Evolutionary conservation across 1,140 invertebrate species (phyloP), one percentile per base, ranked within the genome.

Genomic region (Galleria mellonella): DNA sequence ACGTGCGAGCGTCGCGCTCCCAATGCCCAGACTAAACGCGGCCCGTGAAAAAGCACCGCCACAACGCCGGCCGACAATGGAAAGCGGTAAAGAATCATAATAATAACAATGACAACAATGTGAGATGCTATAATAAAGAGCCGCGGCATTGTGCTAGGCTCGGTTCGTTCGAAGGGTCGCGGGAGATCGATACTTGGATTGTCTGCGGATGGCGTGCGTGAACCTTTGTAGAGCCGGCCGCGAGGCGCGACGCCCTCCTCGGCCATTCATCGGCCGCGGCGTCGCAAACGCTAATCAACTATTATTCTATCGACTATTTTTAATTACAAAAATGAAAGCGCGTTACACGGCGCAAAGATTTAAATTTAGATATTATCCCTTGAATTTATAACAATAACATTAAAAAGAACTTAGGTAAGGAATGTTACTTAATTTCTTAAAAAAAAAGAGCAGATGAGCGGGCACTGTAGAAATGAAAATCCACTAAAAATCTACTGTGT

Each of bases 21-120:
- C 82, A 68, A 63, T 85, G 75, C 70, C 72, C 82, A 77, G 82
- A 85, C 82, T 85, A 85, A 85, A 82, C 72, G 72, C 69, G 73
- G 69, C 47, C 70, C 72, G 73, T 85, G 82, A 83, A 84, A 84
- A 84, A 84, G 81, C 72, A 82, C 82, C 78, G 78, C 72, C 78
- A 71, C 76, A 83, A 79, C 76, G 82, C 65, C 67, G 73, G 61
- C 72, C 81, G 81, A 84, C 81, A 84, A 84, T 83, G 81, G 76
- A 83, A 84, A 84, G 81, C 81, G 78, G 78, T 78, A 83, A 85
- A 85, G 82, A 85, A 85, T 85, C 82, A 85, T 85, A 85, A 85
- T 83, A 85, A 85, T 85, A 85, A 85, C 81, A 84, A 84, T 84
- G 81, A 84, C 82, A 85, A 85, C 82, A 85, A 85, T 85, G 79